Base-by-base conservation (phyloP, 2,888 invertebrate genomes). In the Gisinianus flammeolus region DNA sequence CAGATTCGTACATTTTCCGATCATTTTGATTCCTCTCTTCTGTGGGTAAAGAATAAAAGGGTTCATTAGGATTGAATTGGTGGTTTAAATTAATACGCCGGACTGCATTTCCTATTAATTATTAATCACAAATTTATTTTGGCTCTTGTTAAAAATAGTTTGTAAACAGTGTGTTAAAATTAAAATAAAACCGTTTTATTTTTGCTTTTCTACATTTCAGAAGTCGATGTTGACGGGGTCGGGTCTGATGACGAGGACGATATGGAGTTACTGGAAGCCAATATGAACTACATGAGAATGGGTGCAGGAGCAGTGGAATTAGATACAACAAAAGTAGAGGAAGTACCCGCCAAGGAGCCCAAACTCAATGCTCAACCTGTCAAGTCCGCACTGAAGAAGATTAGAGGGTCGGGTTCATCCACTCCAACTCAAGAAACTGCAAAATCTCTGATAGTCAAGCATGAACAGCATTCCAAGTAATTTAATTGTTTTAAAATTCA, bases 311-410 rank as follows among this genome's bases (percentile, higher is more conserved):
- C 95, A 67, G 75, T 80, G 10, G 83, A 83, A 44, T 77, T 85
- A 85, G 95, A 95, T 88, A 94, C 94, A 79, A 92, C 92, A 78
- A 91, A 94, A 83, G 92, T 96, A 81, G 95, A 96, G 88, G 95
- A 95, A 89, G 95, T 96, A 85, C 95, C 95, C 85, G 95, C 96
- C 79, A 95, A 95, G 88, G 95, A 96, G 89, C 96, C 95, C 62
- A 92, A 93, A 86, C 93, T 94, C 88, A 93, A 94, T 88, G 95
- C 95, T 83, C 92, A 95, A 90, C 96, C 96, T 83, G 91, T 95
- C 80, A 96, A 96, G 88, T 95, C 95, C 73, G 96, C 96, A 83
- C 90, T 96, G 84, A 96, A 96, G 90, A 96, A 94, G 88, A 92
- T 93, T 31, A 79, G 77, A 28, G 79, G 76, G 86, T 90, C 92